A percentile compares a stretch with the other conserved stretches of the same genome.
Conservation (phyloP, 2,888 invertebrate species). For the Thyatira batis region DNA sequence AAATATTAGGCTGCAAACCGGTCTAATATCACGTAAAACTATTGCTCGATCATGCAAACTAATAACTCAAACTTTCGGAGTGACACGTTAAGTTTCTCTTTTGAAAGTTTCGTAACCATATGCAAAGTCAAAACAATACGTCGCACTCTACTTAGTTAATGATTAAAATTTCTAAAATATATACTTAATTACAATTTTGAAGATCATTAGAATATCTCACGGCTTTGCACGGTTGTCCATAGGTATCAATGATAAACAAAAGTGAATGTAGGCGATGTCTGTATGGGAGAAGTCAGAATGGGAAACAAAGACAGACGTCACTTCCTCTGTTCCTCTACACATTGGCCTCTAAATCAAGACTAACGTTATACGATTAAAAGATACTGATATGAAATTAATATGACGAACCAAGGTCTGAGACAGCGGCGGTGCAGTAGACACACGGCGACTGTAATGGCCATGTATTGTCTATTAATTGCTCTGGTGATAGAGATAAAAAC, state of each 20-base stretch:
- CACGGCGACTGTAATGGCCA: not conserved
- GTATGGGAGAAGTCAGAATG: conserved; percentile 55
- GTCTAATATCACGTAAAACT: not conserved
- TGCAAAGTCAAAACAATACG: conserved; percentile 34
- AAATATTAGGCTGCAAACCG: not conserved
- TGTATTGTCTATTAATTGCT: not conserved
- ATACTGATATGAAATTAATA: not conserved
- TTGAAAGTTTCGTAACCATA: conserved; percentile 58
- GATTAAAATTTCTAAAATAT: not conserved
- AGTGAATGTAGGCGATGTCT: conserved; percentile 70
- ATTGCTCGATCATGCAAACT: not conserved
- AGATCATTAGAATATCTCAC: conserved; percentile 24
- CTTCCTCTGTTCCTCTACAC: conserved; percentile 36
- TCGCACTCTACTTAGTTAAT: not conserved
- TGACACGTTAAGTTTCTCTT: conserved; percentile 48
- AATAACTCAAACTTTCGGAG: conserved; percentile 1
- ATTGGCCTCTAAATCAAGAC: conserved; percentile 43
- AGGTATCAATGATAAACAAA: conserved; percentile 66
- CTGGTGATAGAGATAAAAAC: not conserved
- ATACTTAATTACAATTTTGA: conserved; percentile 14
- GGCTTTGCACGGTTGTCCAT: conserved; percentile 5
- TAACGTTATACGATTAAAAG: conserved; percentile 24
- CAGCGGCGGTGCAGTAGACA: not conserved
- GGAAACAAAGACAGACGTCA: conserved; percentile 56
- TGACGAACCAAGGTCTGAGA: not conserved